Base-by-base conservation (phyloP, 92 coral and sea anemone species). In the Palythoa grandiflora region DNA sequence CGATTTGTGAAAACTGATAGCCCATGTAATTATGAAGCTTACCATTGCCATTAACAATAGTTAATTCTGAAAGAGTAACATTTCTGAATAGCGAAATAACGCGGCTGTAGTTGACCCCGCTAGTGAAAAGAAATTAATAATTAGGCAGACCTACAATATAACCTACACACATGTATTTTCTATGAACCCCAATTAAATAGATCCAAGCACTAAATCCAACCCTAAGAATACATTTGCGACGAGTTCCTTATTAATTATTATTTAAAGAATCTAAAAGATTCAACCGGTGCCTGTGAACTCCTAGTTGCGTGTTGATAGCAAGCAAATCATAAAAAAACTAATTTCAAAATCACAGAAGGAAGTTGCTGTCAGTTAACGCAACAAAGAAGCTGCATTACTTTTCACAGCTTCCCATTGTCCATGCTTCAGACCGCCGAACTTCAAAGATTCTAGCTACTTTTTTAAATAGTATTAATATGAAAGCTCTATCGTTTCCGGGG, bases 281-380 rank as follows among this genome's bases (percentile, higher is more conserved):
- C 73, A 68, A 68, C 73, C 21, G 73, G 73, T 68, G 73, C 40
- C 39, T 68, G 12, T 12, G 73, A 68, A 20, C 73, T 68, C 40
- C 7, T 68, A 35, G 73, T 19, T 68, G 73, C 39, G 73, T 68
- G 9, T 68, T 68, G 73, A 68, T 65, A 55, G 61, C 61, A 55
- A 55, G 61, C 12, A 55, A 65, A 65, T 65, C 71, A 65, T 65
- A 65, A 36, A 0, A 71, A 71, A 71, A 71, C n/a, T 71, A 71
- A 71, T 71, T 35, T 71, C 17, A 71, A 71, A 71, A 35, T 71
- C 17, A 71, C 75, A 71, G 35, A 37, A 37, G 16, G 17, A 71
- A 37, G 36, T 1, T 71, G 75, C 17, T 35, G 48, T 71, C 75
- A 71, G 75, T 71, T 71, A 71, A 71, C 75, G 75, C 75, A 71